These are phyloP conservation scores for Ammospiza caudacuta DNA, from an alignment of 2,113 vertebrate species.

Conservation along the genomic window DNA sequence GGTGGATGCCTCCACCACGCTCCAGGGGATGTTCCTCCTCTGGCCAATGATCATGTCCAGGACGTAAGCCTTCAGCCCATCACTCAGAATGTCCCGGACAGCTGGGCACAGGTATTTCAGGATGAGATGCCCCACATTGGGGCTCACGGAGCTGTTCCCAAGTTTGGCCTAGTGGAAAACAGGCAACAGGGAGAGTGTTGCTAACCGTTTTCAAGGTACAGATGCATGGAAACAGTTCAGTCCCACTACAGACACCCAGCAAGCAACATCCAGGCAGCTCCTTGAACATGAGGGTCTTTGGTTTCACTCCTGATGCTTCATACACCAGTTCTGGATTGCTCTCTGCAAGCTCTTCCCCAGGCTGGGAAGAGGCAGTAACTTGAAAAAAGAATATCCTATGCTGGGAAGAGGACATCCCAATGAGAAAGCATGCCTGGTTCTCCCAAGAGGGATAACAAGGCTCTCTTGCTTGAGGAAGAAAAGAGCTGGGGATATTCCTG, in stretches of 20 bases:
- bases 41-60: conserved; percentile 95
- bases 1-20: conserved; percentile 92
- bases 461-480: not conserved
- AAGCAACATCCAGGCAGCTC: not conserved
- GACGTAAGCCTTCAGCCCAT: conserved; percentile 90
- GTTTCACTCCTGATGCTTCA: not conserved
- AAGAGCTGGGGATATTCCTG: not conserved
- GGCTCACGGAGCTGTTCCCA: conserved; percentile 97
- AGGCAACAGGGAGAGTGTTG: not conserved
- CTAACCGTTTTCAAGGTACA: not conserved
- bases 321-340: not conserved
- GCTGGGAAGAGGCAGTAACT: not conserved
- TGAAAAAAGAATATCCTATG: not conserved
- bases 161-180: conserved; percentile 85
- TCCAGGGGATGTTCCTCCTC: conserved; percentile 92
- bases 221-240: not conserved
- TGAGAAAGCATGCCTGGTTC: not conserved
- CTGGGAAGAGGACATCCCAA: not conserved
- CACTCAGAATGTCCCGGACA: conserved; percentile 86
- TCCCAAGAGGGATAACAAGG: not conserved
- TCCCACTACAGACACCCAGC: not conserved
- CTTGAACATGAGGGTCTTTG: not conserved
- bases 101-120: conserved; percentile 97
- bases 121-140: conserved; percentile 94
- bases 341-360: not conserved